Percentiles rank a stretch among this genome's conserved stretches.
phyloP scores from a whole-genome alignment of 2,888 invertebrate genomes.

The Prosopocoilus inquinatus region DNA sequence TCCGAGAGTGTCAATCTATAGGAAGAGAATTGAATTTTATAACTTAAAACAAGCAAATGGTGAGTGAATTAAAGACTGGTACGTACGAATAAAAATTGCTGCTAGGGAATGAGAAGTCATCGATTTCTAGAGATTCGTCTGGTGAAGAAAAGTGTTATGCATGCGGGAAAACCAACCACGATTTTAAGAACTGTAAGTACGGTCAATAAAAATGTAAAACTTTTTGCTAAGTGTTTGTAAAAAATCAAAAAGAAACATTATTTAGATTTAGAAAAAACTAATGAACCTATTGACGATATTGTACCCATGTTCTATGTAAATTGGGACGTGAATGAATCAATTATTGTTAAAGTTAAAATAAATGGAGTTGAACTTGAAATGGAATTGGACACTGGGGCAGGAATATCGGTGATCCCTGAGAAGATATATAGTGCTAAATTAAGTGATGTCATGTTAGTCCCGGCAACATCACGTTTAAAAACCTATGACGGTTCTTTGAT shows the following conservation, averaged over 20 bases:
- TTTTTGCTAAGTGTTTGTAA: too few relatives aligned
- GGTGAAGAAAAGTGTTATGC: too few relatives aligned
- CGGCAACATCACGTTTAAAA: slow-evolving; percentile 1
- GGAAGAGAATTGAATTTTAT: slow-evolving; percentile 7
- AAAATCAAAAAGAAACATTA: too few relatives aligned
- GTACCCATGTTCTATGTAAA: too few relatives aligned
- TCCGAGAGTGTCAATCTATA: not conserved
- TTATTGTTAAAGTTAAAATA: slow-evolving; percentile 7
- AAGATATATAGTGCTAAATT: slow-evolving; percentile 10
- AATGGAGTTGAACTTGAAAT: slow-evolving; percentile 4
- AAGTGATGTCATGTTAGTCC: slow-evolving; percentile 2
- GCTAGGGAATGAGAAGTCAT: too few relatives aligned
- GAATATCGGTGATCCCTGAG: slow-evolving; percentile 7
- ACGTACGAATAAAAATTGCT: too few relatives aligned
- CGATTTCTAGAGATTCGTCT: too few relatives aligned
- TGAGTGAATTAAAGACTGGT: not conserved
- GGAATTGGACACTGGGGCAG: slow-evolving; percentile 15
- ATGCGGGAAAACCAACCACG: too few relatives aligned
- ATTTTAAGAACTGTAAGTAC: too few relatives aligned
- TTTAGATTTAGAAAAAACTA: too few relatives aligned
- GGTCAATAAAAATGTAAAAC: too few relatives aligned
- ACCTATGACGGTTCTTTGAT: slow-evolving; percentile 5
- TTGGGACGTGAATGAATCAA: not conserved
- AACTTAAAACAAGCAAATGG: slow-evolving; percentile 2
- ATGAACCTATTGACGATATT: too few relatives aligned